Evolutionary conservation across 2,113 vertebrate species (phyloP).

Genomic region (Nothobranchius kuhntae): DNA sequence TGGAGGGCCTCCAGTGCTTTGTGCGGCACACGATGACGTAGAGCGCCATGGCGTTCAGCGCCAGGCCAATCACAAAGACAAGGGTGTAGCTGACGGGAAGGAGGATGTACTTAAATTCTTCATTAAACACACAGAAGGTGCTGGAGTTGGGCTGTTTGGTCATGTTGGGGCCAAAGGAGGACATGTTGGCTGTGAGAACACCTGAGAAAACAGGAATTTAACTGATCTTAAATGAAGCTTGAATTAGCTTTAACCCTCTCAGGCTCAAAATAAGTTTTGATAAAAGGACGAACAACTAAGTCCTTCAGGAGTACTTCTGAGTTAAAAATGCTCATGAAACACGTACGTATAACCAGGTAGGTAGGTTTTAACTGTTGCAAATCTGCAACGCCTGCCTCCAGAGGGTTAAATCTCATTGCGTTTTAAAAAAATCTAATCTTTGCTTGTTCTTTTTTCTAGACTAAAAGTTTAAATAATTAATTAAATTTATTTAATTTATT

Average conservation of each 20-base stretch:
- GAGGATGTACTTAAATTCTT: slow-evolving; percentile 93
- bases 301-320: too few species aligned
- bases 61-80: slow-evolving; percentile 89
- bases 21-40: slow-evolving; percentile 89
- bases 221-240: slow-evolving; percentile 1
- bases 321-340: too few species aligned
- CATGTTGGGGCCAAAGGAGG: slow-evolving; percentile 15
- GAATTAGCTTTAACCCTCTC: not conserved
- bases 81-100: slow-evolving; percentile 88
- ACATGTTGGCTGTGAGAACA: slow-evolving; percentile 54
- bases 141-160: slow-evolving; percentile 32
- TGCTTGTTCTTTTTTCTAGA: too few species aligned
- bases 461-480: too few species aligned
- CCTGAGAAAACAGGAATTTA: slow-evolving; percentile 34
- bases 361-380: too few species aligned
- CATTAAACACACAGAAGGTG: slow-evolving; percentile 82
- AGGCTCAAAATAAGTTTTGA: too few species aligned
- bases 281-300: too few species aligned
- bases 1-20: slow-evolving; percentile 91
- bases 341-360: too few species aligned
- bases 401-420: not conserved
- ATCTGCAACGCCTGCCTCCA: too few species aligned
- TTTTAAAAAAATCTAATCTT: not conserved
- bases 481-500: too few species aligned
- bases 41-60: slow-evolving; percentile 85